phyloP scores from a whole-genome alignment of 2,113 vertebrate genomes.

The Mustela lutreola region DNA sequence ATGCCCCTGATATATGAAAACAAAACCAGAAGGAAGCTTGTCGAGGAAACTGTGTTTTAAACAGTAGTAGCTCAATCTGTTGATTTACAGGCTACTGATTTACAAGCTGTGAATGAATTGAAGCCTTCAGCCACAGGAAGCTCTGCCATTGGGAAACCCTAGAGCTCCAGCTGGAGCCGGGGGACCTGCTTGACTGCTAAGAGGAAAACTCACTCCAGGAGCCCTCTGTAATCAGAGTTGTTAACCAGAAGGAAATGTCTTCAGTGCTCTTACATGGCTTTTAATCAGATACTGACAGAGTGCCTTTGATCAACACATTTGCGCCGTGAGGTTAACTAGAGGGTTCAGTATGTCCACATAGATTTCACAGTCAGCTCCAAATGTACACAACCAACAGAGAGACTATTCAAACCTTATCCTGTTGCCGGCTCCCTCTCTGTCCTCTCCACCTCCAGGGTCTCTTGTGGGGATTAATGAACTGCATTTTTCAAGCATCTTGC shows the following conservation, averaged over 20 bases:
- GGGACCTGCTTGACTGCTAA: constrained; percentile 87
- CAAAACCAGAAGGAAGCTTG: constrained; percentile 87
- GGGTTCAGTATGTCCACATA: constrained; percentile 81
- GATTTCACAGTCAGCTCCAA: constrained; percentile 85
- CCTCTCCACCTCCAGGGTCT: constrained; percentile 60
- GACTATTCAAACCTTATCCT: constrained; percentile 72
- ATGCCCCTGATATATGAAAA: constrained; percentile 83
- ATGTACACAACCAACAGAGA: constrained; percentile 76
- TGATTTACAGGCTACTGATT: constrained; percentile 93
- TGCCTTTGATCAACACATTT: constrained; percentile 90
- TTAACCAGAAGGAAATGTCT: constrained; percentile 93
- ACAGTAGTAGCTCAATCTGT: constrained; percentile 88
- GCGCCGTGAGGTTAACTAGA: constrained; percentile 85
- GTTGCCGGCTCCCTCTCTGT: constrained; percentile 68
- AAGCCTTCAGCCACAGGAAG: constrained; percentile 92
- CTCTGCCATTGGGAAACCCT: constrained; percentile 88
- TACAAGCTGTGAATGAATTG: constrained; percentile 93
- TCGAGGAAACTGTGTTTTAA: constrained; percentile 88
- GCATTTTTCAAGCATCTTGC: constrained; percentile 70
- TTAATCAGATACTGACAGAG: constrained; percentile 92
- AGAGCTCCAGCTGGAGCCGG: constrained; percentile 87
- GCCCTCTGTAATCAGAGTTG: constrained; percentile 89
- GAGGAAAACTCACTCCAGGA: constrained; percentile 90
- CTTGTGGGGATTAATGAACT: constrained; percentile 74
- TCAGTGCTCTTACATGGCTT: constrained; percentile 90